phyloP scores from a whole-genome alignment of 2,797 vertebrate species.

The Erithacus rubecula region DNA sequence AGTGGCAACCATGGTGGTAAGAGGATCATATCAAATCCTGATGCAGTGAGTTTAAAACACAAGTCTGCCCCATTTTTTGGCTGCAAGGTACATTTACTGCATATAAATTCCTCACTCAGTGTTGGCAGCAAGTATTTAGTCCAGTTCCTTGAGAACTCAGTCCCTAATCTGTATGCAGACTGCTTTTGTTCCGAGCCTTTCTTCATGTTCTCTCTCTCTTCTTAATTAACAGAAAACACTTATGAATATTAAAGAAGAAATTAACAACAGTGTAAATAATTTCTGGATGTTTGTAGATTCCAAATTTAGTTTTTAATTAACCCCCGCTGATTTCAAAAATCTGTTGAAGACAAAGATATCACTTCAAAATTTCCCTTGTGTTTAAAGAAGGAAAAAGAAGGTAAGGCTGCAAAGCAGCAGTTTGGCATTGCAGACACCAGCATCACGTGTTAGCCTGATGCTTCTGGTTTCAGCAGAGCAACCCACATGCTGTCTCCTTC shows the following conservation, averaged over 20 bases:
- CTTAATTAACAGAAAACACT: slow-evolving; percentile 77
- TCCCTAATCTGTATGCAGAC: slow-evolving; percentile 64
- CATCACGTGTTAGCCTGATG: not conserved
- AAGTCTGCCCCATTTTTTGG: not conserved
- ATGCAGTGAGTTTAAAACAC: not conserved
- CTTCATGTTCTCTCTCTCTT: slow-evolving; percentile 69
- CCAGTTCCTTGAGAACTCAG: slow-evolving; percentile 43
- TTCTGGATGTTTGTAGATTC: slow-evolving; percentile 72
- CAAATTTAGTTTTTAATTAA: slow-evolving; percentile 76
- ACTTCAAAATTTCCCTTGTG: slow-evolving; percentile 35
- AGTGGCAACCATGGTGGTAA: not conserved
- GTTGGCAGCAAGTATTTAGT: not conserved
- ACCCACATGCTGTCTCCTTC: not conserved
- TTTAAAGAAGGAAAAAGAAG: not conserved
- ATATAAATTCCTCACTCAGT: slow-evolving; percentile 22
- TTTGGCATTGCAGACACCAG: not conserved
- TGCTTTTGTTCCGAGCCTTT: slow-evolving; percentile 60
- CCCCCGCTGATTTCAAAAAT: slow-evolving; percentile 62
- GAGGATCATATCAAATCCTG: not conserved
- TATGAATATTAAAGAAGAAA: slow-evolving; percentile 80
- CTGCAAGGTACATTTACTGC: not conserved
- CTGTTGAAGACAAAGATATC: slow-evolving; percentile 14
- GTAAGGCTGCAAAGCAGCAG: not conserved
- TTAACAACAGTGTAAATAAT: slow-evolving; percentile 78
- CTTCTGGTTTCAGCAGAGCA: not conserved